Conservation (phyloP, 1,140 invertebrate genomes). For the Neotoxoptera formosana region DNA sequence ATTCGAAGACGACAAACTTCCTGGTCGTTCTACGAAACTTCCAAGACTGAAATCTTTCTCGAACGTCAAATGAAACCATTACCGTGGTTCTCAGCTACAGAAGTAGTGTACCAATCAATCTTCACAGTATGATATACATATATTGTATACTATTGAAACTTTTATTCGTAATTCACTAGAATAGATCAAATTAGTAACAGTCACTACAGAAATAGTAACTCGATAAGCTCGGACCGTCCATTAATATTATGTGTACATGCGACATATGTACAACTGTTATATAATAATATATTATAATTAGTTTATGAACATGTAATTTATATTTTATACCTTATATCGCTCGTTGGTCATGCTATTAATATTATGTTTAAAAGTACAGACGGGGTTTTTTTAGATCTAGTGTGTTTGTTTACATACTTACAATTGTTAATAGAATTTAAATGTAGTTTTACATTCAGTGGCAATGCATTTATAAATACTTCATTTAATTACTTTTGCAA, state of each 20-base stretch:
- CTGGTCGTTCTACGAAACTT: neutral
- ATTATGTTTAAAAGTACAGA: neutral
- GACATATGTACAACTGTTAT: neutral
- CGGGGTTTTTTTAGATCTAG: neutral
- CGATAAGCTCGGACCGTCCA: neutral
- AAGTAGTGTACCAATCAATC: neutral
- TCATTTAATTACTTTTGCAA: neutral
- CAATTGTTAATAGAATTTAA: neutral
- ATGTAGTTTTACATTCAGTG: neutral
- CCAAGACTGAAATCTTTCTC: slow-evolving; percentile 25
- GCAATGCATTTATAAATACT: neutral
- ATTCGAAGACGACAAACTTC: neutral
- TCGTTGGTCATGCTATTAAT: neutral
- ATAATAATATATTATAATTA: no score
- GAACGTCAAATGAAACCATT: neutral
- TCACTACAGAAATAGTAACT: neutral
- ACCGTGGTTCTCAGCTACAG: neutral
- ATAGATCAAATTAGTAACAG: neutral
- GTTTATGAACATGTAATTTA: neutral
- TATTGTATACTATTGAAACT: neutral
- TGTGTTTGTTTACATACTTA: neutral
- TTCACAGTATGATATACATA: neutral
- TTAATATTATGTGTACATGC: neutral
- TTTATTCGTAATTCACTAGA: neutral
- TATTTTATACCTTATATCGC: neutral